Base-by-base conservation (phyloP, 1,140 invertebrate genomes). In the Drosophila quadrilineata region DNA sequence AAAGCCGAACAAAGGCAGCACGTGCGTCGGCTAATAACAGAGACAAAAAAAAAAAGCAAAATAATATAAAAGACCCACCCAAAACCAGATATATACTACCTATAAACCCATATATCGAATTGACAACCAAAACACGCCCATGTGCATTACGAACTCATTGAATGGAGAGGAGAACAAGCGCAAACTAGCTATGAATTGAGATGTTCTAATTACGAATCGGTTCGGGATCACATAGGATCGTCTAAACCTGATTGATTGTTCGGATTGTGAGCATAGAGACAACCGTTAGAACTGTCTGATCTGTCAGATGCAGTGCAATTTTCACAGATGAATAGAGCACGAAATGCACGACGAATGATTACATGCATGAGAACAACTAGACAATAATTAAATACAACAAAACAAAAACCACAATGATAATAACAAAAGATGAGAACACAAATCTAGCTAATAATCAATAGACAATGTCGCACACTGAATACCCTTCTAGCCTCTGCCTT, bases 321-420 rank as follows among this genome's bases (percentile, higher is more conserved):
- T 75, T 71, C 59, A 63, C 59, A 71, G 76, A 49, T 64, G 67
- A 75, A 75, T 82, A 50, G 35, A 67, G 71, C 46, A 43, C 45
- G 40, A 53, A 43, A 50, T 40, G 1, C 8, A 6, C 8, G 10
- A 53, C n/a, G 45, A 26, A 70, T 66, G 56, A 64, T 67, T 72
- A 71, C 53, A 68, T 68, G 74, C 71, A 71, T 82, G 76, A 64
- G 79, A 73, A 70, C 46, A 71, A 56, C 53, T 35, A 8, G 57
- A 43, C 26, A 60, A 62, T 56, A 71, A 82, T 65, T 72, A 54
- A 53, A 48, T 31, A n/a, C n/a, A 12, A 12, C 31, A 28, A 22
- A 19, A 31, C 17, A 38, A 9, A 29, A 49, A 56, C 12, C 19
- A 43, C 29, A 58, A 41, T 49, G 35, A 38, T 33, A 54, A 49